Evolutionary conservation across 1,140 invertebrate genomes (phyloP).

Genomic region (Rhyacophila brunnea): DNA sequence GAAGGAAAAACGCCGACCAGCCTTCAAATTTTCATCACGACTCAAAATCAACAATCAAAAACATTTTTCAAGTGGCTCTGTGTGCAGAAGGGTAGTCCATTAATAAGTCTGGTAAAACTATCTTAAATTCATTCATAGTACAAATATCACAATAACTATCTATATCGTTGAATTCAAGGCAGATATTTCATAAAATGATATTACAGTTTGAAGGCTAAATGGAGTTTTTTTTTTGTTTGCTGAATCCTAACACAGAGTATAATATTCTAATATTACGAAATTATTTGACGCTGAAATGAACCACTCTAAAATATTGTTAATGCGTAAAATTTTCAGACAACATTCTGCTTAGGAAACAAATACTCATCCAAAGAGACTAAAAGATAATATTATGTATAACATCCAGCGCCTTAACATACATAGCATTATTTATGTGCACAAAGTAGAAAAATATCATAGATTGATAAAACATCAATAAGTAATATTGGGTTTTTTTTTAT

Average conservation of each 20-base stretch:
- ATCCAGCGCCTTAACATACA: no score
- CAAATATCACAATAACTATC: constrained; percentile 34
- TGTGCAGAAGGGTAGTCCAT: no score
- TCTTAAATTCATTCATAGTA: constrained; percentile 18
- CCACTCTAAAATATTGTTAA: no score
- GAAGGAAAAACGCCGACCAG: constrained; percentile 11
- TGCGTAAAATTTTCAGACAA: no score
- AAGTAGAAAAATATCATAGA: constrained; percentile 21
- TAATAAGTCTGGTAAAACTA: not conserved
- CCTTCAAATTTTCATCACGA: constrained; percentile 8
- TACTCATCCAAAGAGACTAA: not conserved
- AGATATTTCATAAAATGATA: constrained; percentile 24
- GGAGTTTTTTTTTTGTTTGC: constrained; percentile 1
- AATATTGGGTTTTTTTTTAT: not conserved
- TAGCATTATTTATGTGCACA: constrained; percentile 13
- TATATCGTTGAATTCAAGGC: constrained; percentile 36
- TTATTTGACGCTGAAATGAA: no score
- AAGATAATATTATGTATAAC: not conserved
- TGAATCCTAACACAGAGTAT: constrained; percentile 3
- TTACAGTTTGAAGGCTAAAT: constrained; percentile 29
- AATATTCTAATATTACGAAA: not conserved
- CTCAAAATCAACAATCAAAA: no score
- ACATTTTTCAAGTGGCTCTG: no score
- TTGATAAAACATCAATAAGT: constrained; percentile 13
- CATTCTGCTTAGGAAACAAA: no score